Percentiles rank a stretch among this genome's conserved stretches.
Evolutionary conservation across 2,888 invertebrate species (phyloP).

Genomic region (Temnothorax rugatulus): DNA sequence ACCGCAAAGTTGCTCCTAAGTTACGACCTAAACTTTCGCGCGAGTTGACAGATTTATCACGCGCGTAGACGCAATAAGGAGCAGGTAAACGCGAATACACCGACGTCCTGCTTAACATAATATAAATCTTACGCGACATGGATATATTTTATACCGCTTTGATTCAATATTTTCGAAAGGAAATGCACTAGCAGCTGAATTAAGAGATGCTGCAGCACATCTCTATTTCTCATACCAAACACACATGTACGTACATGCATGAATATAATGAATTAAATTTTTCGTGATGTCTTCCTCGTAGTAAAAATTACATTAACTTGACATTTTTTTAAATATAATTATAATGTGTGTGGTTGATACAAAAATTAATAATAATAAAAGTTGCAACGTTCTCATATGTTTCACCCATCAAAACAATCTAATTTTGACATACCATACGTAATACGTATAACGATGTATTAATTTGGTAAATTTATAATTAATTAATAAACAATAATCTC

Average conservation of each 20-base stretch:
- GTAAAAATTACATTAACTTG: conserved; percentile 1
- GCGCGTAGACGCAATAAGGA: conserved; percentile 65
- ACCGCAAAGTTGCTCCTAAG: conserved; percentile 67
- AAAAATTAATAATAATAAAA: neutral
- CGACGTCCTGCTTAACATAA: conserved; percentile 43
- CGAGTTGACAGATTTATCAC: conserved; percentile 72
- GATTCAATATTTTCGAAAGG: neutral
- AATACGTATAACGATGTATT: neutral
- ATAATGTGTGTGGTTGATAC: neutral
- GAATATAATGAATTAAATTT: neutral
- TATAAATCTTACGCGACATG: conserved; percentile 11
- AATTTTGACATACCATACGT: neutral
- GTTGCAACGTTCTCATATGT: neutral
- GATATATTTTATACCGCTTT: neutral
- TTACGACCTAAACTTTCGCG: conserved; percentile 70
- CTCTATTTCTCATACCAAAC: neutral
- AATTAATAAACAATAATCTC: neutral
- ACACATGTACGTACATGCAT: neutral
- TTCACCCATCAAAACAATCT: neutral
- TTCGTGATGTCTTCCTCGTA: neutral
- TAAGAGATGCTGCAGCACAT: neutral
- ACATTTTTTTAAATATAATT: neutral
- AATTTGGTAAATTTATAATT: neutral
- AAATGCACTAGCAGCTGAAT: neutral
- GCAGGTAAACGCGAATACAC: conserved; percentile 56